Base-by-base conservation (phyloP, 2,888 invertebrate species). In the Disparrhopalites patrizii region DNA sequence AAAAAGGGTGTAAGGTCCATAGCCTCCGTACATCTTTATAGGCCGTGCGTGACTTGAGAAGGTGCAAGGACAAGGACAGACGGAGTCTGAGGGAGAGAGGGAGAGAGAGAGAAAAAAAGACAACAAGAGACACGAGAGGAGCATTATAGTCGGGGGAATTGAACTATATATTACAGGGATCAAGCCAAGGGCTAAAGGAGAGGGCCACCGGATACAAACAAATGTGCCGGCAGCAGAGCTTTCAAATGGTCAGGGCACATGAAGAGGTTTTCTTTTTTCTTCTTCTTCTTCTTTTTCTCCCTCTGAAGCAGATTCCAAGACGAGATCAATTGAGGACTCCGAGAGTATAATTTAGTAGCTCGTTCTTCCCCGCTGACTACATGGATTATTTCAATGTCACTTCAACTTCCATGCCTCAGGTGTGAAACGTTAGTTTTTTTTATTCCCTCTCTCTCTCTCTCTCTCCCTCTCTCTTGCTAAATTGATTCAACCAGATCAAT, bases 381-480 rank as follows among this genome's bases (percentile, higher is more conserved):
- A 60, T 20, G 27, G 31, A 60, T n/a, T n/a, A n/a, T 60, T 60
- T 60, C 60, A 60, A 60, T 60, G 60, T 47, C 60, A 60, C 60
- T 60, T 50, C 47, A 51, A 61, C 50, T 61, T 51, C 25, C n/a
- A 50, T 51, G 61, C 61, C 61, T 61, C 61, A 61, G 61, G 61
- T 61, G 61, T 50, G 61, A 51, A 61, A n/a, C 47, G 20, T 47
- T 47, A 47, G 47, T 47, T 47, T 47, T 23, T 25, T 27, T 52
- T 27, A 23, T 52, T 52, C 8, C 36, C n/a, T n/a, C n/a, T n/a
- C n/a, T n/a, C n/a, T n/a, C n/a, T n/a, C n/a, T n/a, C n/a, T n/a
- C n/a, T n/a, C n/a, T n/a, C n/a, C n/a, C n/a, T n/a, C n/a, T n/a
- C n/a, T n/a, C n/a, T n/a, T n/a, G n/a, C n/a, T 23, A 47, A 47